Base-by-base conservation (phyloP, 2,888 invertebrate genomes). In the Capitulum mitella region DNA sequence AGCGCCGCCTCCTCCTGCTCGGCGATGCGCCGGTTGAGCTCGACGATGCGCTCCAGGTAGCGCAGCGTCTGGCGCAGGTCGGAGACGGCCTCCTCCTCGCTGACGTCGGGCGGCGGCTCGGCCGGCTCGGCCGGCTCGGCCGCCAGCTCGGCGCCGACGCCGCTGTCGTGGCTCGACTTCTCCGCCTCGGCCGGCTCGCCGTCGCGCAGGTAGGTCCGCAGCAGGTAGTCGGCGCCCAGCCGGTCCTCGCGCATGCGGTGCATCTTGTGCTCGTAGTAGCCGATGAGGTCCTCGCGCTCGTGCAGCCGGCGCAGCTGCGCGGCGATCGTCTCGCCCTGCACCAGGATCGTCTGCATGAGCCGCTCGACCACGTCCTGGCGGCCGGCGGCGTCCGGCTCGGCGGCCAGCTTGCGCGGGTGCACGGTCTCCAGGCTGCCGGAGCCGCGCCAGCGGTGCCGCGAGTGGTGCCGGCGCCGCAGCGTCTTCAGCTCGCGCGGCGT, bases 241-340 rank as follows among this genome's bases (percentile, higher is more conserved):
- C 92, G 91, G 82, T 91, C 89, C 86, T 92, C 90, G 77, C 92
- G 87, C 75, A 88, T 89, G 82, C 90, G 89, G 85, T 93, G 93
- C 46, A 92, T 91, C 84, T 92, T 91, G 84, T 92, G 91, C 87
- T 93, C 93, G 83, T 92, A 89, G 83, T 90, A 90, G 81, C 92
- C 91, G 83, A 94, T 94, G 83, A 93, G 89, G 83, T 91, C 90
- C 84, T 94, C 93, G 84, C 91, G 91, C 83, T 92, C 91, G 48
- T 86, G 85, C 16, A 88, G 84, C 83, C 91, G 84, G 37, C 84
- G 83, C 79, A 85, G 82, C 81, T 87, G 85, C 22, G 85, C 84
- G 81, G 86, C 87, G 79, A 90, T 89, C 64, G 89, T 89, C 84
- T 89, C 58, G 37, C 77, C 61, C 77, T 77, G 77, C 32, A 43